phyloP scores from a whole-genome alignment of 2,113 vertebrate species.

The Chloropsis cyanopogon region DNA sequence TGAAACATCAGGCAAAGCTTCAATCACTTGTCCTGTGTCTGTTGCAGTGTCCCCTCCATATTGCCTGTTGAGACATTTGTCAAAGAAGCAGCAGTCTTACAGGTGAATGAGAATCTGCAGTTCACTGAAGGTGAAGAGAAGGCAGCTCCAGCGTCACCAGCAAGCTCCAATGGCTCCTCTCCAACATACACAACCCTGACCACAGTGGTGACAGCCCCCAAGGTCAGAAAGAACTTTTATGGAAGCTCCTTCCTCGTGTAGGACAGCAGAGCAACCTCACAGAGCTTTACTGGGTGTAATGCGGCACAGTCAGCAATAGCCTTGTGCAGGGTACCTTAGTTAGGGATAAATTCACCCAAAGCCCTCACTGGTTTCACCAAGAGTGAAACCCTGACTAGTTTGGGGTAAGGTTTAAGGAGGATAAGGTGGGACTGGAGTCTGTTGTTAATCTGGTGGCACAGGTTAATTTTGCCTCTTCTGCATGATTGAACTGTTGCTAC shows the following conservation, averaged over 20 bases:
- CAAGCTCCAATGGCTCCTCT: slow-evolving; percentile 79
- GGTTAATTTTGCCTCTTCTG: not conserved
- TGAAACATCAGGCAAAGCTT: not conserved
- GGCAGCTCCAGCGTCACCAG: slow-evolving; percentile 74
- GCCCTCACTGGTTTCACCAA: not conserved
- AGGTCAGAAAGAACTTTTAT: slow-evolving; percentile 61
- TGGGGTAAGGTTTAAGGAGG: not conserved
- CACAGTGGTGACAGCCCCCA: slow-evolving; percentile 71
- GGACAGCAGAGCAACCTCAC: fast-evolving
- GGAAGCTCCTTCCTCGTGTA: fast-evolving
- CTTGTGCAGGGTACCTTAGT: not conserved
- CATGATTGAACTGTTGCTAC: not conserved
- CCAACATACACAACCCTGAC: slow-evolving; percentile 74
- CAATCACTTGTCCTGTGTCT: slow-evolving; percentile 31
- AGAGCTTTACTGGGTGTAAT: not conserved
- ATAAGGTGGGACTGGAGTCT: not conserved
- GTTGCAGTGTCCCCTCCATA: slow-evolving; percentile 73
- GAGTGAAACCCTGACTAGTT: not conserved
- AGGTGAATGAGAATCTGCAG: slow-evolving; percentile 87
- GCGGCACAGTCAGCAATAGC: fast-evolving
- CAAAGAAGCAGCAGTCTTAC: slow-evolving; percentile 79
- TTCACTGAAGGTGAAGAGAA: slow-evolving; percentile 88
- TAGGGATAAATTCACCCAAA: not conserved
- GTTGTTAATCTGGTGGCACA: not conserved
- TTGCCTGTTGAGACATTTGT: slow-evolving; percentile 78